These are phyloP conservation scores for Neodiprion fabricii DNA, from an alignment of 1,140 invertebrate genomes.

Conservation along the genomic window DNA sequence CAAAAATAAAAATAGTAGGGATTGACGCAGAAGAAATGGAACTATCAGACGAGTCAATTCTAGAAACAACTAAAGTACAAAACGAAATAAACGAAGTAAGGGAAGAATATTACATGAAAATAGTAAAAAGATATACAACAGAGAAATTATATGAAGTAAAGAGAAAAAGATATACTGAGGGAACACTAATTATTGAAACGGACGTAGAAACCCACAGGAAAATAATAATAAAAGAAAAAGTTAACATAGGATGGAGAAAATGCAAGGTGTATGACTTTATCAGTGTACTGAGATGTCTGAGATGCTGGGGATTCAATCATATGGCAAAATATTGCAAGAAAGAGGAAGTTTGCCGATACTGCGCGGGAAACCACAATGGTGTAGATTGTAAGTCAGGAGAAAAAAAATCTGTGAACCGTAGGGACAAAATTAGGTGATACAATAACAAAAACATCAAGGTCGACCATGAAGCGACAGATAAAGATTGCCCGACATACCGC, in stretches of 20 bases:
- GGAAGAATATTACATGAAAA: conserved; percentile 10
- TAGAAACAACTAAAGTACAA: conserved; percentile 11
- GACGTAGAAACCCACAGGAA: conserved; percentile 19
- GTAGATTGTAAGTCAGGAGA: conserved; percentile 15
- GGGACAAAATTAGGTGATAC: not conserved
- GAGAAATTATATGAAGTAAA: not conserved
- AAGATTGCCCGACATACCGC: conserved; percentile 12
- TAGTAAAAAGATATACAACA: conserved; percentile 2
- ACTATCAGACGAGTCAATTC: not conserved
- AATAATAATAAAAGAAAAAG: conserved; percentile 17
- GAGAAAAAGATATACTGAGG: not conserved
- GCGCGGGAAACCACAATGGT: conserved; percentile 12
- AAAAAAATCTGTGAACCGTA: conserved; percentile 23
- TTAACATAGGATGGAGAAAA: conserved; percentile 25
- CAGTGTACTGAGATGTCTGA: conserved; percentile 24
- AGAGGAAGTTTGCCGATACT: conserved; percentile 18
- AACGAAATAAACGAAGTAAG: conserved; percentile 10
- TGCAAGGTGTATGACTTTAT: conserved; percentile 24
- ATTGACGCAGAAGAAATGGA: conserved; percentile 12
- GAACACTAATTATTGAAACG: conserved; percentile 17
- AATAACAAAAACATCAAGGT: conserved; percentile 12
- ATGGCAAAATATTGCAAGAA: conserved; percentile 26
- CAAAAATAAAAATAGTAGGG: conserved; percentile 18
- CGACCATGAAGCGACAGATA: conserved; percentile 19
- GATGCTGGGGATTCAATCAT: conserved; percentile 28